A percentile compares a stretch with the other conserved stretches of the same genome.
Conservation (phyloP, 1,140 invertebrate species). For the Lordiphosa mommai region DNA sequence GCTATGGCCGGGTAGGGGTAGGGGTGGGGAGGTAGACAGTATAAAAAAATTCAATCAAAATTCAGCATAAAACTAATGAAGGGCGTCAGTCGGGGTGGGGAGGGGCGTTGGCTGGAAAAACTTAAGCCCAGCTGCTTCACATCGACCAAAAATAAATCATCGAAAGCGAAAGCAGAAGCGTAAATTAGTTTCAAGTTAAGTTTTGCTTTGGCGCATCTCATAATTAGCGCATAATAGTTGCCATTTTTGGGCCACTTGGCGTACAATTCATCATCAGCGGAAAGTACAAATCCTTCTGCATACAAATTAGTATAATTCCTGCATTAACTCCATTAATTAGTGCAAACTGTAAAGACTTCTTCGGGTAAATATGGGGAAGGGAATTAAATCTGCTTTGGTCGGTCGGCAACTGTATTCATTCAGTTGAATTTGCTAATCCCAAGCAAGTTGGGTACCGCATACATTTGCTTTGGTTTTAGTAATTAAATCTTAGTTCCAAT, state of each 20-base stretch:
- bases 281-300: constrained; percentile 18
- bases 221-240: constrained; percentile 51
- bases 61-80: no score
- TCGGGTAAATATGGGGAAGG: background rate
- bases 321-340: constrained; percentile 23
- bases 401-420: no score
- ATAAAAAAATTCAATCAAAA: no score
- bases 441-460: background rate
- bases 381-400: no score
- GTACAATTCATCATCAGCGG: constrained; percentile 44
- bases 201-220: constrained; percentile 21
- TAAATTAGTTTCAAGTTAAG: background rate
- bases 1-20: background rate
- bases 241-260: constrained; percentile 20
- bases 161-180: constrained; percentile 6
- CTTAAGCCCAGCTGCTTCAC: constrained; percentile 31
- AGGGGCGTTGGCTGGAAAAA: background rate
- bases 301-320: constrained; percentile 22
- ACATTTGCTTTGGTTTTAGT: constrained; percentile 2
- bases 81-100: no score
- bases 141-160: constrained; percentile 39
- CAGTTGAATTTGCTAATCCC: constrained; percentile 3
- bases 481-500: constrained; percentile 11
- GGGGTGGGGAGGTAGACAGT: no score
- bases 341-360: constrained; percentile 11